Percentiles rank a stretch among this genome's conserved stretches.
Conservation (phyloP, 2,797 vertebrate species). For the Australoheros facetus region DNA sequence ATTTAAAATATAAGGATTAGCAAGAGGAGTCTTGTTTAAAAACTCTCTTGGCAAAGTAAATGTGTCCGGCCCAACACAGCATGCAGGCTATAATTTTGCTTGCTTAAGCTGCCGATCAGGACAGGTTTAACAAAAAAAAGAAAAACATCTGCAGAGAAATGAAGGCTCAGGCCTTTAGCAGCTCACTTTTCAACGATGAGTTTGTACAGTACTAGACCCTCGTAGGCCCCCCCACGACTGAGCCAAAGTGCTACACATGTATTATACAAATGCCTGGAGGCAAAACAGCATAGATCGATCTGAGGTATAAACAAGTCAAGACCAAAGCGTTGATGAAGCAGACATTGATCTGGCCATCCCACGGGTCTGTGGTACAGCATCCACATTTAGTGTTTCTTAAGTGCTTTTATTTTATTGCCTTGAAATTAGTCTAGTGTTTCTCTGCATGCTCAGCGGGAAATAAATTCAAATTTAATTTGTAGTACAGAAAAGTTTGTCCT, state of each 20-base stretch:
- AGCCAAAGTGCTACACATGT: conserved; percentile 33
- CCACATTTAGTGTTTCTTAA: conserved; percentile 54
- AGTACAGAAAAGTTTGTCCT: conserved; percentile 1
- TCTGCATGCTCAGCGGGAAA: conserved; percentile 43
- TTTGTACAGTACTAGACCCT: conserved; percentile 33
- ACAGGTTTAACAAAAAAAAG: too few species aligned
- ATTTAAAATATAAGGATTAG: too few species aligned
- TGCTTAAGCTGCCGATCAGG: too few species aligned
- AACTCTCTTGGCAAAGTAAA: too few species aligned
- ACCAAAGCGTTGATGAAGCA: conserved; percentile 72
- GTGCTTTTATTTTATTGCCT: conserved; percentile 59
- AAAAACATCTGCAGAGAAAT: conserved; percentile 12
- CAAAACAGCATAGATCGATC: conserved; percentile 60
- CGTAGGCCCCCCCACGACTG: conserved; percentile 39
- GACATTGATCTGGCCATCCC: conserved; percentile 68
- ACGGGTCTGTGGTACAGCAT: conserved; percentile 31
- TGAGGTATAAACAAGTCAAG: conserved; percentile 73
- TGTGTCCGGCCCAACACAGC: too few species aligned
- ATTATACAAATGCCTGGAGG: conserved; percentile 60
- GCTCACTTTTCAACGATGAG: conserved; percentile 25
- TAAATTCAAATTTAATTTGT: conserved; percentile 24
- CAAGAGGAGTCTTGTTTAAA: too few species aligned
- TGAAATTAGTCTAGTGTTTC: conserved; percentile 52
- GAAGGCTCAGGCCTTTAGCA: conserved; percentile 13
- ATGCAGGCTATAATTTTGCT: too few species aligned